Evolutionary conservation across 2,888 invertebrate genomes (phyloP).

Genomic region (Agriotes lineatus): DNA sequence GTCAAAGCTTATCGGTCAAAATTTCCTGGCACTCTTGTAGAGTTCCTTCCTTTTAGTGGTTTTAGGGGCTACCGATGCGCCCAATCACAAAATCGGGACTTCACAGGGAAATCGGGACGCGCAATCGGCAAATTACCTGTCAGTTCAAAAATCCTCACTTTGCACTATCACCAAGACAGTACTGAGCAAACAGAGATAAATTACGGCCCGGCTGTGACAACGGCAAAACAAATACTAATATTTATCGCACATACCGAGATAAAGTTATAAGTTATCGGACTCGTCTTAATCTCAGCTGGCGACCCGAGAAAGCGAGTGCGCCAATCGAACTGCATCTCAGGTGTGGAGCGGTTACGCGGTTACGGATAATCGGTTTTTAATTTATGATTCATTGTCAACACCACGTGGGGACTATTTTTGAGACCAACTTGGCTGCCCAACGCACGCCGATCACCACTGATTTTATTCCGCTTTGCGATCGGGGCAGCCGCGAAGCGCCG

Average conservation of each 20-base stretch:
- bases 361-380: constrained; percentile 28
- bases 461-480: too few relatives aligned
- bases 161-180: not conserved
- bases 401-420: constrained; percentile 1
- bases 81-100: too few relatives aligned
- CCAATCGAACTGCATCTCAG: not conserved
- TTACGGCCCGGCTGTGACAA: not conserved
- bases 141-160: not conserved
- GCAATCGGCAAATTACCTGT: constrained; percentile 1
- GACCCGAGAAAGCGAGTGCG: not conserved
- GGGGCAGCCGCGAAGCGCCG: not conserved
- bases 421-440: not conserved
- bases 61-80: too few relatives aligned
- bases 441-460: not conserved
- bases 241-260: constrained; percentile 8
- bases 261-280: not conserved
- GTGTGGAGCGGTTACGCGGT: constrained; percentile 18
- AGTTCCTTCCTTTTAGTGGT: too few relatives aligned
- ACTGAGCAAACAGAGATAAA: not conserved
- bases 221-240: not conserved
- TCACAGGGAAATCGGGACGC: too few relatives aligned
- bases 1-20: too few relatives aligned
- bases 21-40: too few relatives aligned
- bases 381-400: constrained; percentile 21
- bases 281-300: constrained; percentile 7